These are phyloP conservation scores for Sapayoa aenigma DNA, from an alignment of 2,113 vertebrate species.

Conservation along the genomic window DNA sequence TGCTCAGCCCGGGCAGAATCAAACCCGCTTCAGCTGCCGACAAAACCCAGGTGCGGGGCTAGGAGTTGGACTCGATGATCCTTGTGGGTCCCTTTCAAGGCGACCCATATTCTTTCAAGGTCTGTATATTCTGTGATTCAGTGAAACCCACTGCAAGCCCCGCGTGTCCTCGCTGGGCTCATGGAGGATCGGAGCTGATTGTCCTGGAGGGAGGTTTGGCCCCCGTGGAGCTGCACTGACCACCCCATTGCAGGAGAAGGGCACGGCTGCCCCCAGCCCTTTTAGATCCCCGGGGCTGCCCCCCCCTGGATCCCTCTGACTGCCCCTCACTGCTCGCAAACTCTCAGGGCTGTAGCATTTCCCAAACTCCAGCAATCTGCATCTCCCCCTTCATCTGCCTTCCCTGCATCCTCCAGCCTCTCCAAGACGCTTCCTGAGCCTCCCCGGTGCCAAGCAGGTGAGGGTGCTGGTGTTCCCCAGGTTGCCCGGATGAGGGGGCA, in stretches of 20 bases:
- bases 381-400: background rate
- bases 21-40: background rate
- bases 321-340: rapidly evolving
- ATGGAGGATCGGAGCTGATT: background rate
- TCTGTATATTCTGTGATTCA: background rate
- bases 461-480: background rate
- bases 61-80: background rate
- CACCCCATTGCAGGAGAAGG: no score
- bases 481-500: background rate
- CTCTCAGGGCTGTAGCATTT: background rate
- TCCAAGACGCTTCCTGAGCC: background rate
- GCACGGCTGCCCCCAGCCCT: background rate
- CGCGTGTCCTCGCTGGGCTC: background rate
- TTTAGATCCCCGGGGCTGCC: no score
- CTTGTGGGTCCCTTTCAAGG: background rate
- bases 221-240: rapidly evolving
- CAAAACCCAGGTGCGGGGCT: background rate
- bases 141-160: background rate
- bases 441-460: background rate
- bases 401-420: background rate
- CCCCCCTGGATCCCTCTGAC: no score
- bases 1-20: background rate
- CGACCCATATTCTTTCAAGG: no score
- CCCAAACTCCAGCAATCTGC: background rate
- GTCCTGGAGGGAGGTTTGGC: background rate